Base-by-base conservation (phyloP, 2,113 vertebrate genomes). In the Microcebus lehilahytsara region DNA sequence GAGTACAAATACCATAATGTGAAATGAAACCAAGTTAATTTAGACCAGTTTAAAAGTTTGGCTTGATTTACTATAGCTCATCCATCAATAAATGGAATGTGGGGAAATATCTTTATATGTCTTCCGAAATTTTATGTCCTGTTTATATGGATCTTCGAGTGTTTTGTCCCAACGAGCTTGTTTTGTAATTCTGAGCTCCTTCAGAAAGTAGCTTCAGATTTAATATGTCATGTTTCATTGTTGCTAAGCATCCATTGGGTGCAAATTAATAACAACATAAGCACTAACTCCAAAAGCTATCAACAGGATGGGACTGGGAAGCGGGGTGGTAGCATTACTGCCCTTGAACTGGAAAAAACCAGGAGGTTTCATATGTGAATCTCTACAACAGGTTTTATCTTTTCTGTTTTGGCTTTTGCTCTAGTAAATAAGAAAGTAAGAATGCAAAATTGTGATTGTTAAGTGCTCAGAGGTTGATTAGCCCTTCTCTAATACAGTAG, bases 241-340 rank as follows among this genome's bases (percentile, higher is more conserved):
- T 88, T 94, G 79, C 66, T 77, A 95, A 74, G 84, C 64, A 74
- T 40, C 42, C 42, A 71, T 77, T 89, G 88, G 77, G 66, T 93
- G 23, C 40, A 95, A 94, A 97, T 96, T 93, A 95, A 80, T 89
- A 92, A 92, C 79, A 92, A 88, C 72, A 81, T 49, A 93, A 96
- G n/a, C 84, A 75, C 17, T 95, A 32, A 27, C 58, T 85, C 84
- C 75, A 79, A 95, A 93, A 90, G 53, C 80, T 60, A 79, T 71
- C 95, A 49, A 56, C 32, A 81, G 66, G n/a, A 49, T 86, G 42
- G 78, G 30, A 27, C 27, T 83, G 25, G 67, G 34, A 69, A 19
- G 9, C 27, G 25, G 10, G 13, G 4, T 5, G 20, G 30, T 89
- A 22, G 81, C 80, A 19, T 79, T 66, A 53, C 34, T 84, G 51